A percentile compares a stretch with the other conserved stretches of the same genome.
phyloP scores from a whole-genome alignment of 2,888 invertebrate genomes.

The Bellardia pandia region DNA sequence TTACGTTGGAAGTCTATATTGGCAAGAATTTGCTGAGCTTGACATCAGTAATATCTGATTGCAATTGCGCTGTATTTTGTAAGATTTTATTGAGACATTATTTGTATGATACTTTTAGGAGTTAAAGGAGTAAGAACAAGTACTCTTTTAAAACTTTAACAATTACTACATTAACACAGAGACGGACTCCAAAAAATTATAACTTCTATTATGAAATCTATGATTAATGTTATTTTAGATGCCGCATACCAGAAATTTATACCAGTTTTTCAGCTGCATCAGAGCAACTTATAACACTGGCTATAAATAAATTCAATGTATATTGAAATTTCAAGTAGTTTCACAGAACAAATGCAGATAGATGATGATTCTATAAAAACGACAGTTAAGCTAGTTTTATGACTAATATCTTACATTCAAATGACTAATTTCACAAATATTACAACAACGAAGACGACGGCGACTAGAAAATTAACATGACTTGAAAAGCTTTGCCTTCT shows the following conservation, averaged over 20 bases:
- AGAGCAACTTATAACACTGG: too few species aligned
- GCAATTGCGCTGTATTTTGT: too few species aligned
- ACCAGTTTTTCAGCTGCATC: slow-evolving; percentile 7
- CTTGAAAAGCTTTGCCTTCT: not conserved
- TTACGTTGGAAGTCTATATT: too few species aligned
- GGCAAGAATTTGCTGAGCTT: too few species aligned
- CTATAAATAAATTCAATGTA: not conserved
- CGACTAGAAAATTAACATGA: slow-evolving; percentile 13
- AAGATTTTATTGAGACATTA: too few species aligned
- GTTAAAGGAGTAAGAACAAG: too few species aligned
- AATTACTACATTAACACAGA: not conserved
- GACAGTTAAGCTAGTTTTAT: slow-evolving; percentile 22
- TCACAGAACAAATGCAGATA: not conserved
- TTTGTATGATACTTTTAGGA: too few species aligned
- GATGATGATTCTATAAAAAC: slow-evolving; percentile 14
- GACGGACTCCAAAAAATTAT: not conserved
- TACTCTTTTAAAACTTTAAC: too few species aligned
- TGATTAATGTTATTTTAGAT: not conserved
- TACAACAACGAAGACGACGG: not conserved
- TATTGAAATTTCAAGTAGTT: slow-evolving; percentile 8
- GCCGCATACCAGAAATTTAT: not conserved
- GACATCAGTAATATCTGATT: too few species aligned
- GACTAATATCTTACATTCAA: slow-evolving; percentile 35
- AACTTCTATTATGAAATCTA: not conserved
- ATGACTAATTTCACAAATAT: slow-evolving; percentile 51